Conservation (phyloP, 2,113 vertebrate species). For the Cyrtonyx montezumae region DNA sequence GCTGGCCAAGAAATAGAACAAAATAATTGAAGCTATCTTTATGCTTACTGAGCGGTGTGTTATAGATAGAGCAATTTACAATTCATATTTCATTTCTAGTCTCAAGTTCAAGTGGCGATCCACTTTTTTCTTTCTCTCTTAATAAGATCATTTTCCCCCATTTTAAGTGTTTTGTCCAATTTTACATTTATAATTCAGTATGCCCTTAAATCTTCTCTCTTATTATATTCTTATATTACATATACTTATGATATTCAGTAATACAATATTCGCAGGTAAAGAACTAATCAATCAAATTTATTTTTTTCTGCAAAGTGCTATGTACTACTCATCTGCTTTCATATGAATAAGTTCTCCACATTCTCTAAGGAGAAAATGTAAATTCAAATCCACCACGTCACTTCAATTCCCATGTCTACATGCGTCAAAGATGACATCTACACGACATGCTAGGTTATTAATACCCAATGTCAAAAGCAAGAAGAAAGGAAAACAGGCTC, state of each 20-base stretch:
- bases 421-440: not conserved
- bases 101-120: not conserved
- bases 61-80: not conserved
- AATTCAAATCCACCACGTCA: not conserved
- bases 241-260: not conserved
- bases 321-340: not conserved
- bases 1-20: not conserved
- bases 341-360: not conserved
- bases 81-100: not conserved
- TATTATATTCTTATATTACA: too few species aligned
- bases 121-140: not conserved
- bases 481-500: not conserved
- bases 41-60: not conserved
- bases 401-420: not conserved
- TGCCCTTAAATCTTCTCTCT: not conserved
- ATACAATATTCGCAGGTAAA: not conserved
- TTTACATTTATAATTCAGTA: not conserved
- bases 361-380: not conserved
- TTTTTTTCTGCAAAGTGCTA: not conserved
- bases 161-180: not conserved
- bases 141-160: not conserved
- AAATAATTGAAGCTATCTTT: not conserved
- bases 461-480: not conserved
- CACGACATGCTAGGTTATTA: not conserved
- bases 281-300: not conserved